Evolutionary conservation across 2,888 invertebrate genomes (phyloP), one percentile per base, ranked within the genome.

Genomic region (Temnothorax rugatulus): DNA sequence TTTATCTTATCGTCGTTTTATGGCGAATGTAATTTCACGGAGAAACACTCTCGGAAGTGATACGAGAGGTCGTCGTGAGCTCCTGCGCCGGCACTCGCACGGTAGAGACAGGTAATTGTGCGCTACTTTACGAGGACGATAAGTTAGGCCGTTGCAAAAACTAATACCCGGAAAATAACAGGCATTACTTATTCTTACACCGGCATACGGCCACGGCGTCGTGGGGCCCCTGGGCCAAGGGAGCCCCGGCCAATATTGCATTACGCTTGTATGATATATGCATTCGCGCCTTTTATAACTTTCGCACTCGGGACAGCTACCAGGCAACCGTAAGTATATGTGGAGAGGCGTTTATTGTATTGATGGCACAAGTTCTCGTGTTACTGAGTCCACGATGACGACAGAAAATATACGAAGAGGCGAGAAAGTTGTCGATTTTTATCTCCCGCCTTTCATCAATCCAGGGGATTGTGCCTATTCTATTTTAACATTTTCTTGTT

Each of bases 101-200:
- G 75, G 90, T 86, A 90, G 90, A 91, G 92, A 91, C 92, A 91
- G 91, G 90, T 88, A 92, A 93, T 93, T 92, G 92, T 92, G 89
- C 83, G 89, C 88, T 89, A 92, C 88, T 93, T 93, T 93, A 93
- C 91, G 93, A 92, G 90, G 86, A 89, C 91, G 91, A 93, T 92
- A 92, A 92, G 91, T 93, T 92, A 90, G 89, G 82, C 87, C 89
- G 82, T 82, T 69, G 91, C 92, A 92, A 93, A 93, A 93, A 92
- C 93, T 93, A 93, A 93, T 93, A 93, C 91, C 90, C 89, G 87
- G 92, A 91, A 92, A 93, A 92, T 93, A 93, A 92, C 91, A 91
- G 91, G 88, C 91, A 92, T 92, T 93, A 92, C 92, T 92, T 91
- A 92, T 91, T 91, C 90, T 92, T 92, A 92, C 89, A 90, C 87